Conservation (phyloP, 2,113 vertebrate genomes). For the Oryzias curvinotus region DNA sequence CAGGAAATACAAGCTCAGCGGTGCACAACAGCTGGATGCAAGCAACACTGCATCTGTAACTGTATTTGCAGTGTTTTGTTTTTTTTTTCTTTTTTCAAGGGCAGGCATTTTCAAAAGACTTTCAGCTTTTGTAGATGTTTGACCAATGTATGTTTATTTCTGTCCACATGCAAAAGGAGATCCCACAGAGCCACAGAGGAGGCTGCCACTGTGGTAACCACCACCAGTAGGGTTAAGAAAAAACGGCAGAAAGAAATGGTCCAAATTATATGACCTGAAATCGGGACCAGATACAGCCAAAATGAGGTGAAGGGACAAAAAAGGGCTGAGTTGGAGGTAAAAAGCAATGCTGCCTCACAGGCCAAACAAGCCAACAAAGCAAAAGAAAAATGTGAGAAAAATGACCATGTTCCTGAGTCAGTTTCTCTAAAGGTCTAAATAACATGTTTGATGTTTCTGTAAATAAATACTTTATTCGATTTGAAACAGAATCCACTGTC, state of each 20-base stretch:
- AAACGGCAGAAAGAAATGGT: constrained; percentile 46
- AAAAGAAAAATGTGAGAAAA: constrained; percentile 21
- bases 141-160: constrained; percentile 14
- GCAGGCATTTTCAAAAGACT: neutral
- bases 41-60: neutral
- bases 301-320: constrained; percentile 15
- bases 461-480: constrained; percentile 39
- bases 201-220: constrained; percentile 72
- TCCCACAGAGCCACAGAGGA: constrained; percentile 28
- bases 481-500: constrained; percentile 34
- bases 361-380: constrained; percentile 56
- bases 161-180: constrained; percentile 15
- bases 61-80: constrained; percentile 4
- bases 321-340: constrained; percentile 29
- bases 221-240: constrained; percentile 62
- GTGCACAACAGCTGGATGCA: neutral
- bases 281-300: constrained; percentile 58
- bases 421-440: constrained; percentile 29
- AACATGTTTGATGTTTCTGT: constrained; percentile 45
- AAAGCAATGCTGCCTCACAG: constrained; percentile 45
- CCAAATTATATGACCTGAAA: constrained; percentile 70
- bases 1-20: constrained; percentile 18
- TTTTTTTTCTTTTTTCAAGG: neutral
- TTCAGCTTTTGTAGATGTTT: constrained; percentile 12
- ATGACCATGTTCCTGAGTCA: constrained; percentile 11